These are phyloP conservation scores for Cisticola juncidis DNA, from an alignment of 2,113 vertebrate genomes.

Conservation along the genomic window DNA sequence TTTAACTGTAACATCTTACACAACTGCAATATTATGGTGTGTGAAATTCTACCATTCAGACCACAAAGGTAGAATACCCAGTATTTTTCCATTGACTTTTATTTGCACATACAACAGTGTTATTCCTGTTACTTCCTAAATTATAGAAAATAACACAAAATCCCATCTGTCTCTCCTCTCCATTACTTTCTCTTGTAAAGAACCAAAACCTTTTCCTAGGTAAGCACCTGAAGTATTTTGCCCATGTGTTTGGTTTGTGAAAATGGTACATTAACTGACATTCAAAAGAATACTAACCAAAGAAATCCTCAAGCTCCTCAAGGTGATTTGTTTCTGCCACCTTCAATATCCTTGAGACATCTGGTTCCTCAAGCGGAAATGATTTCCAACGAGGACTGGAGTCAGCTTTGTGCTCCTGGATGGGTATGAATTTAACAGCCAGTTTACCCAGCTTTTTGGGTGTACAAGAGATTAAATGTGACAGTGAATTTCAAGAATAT, in stretches of 20 bases:
- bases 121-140: background rate
- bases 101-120: background rate
- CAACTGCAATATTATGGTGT: background rate
- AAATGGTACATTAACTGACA: background rate
- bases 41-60: background rate
- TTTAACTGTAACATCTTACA: background rate
- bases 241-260: background rate
- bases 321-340: conserved; percentile 19
- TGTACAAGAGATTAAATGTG: background rate
- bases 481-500: background rate
- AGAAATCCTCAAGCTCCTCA: conserved; percentile 63
- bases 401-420: background rate
- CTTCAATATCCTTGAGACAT: conserved; percentile 57
- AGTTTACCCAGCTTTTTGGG: background rate
- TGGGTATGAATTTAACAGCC: background rate
- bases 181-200: background rate
- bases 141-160: background rate
- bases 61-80: background rate
- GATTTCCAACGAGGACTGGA: background rate
- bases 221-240: background rate
- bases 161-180: background rate
- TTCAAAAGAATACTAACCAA: conserved; percentile 67
- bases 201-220: background rate
- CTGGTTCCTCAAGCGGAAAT: conserved; percentile 5
- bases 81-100: background rate